These are phyloP conservation scores for Ceyx melanurus DNA, from an alignment of 2,113 vertebrate species.

Conservation along the genomic window DNA sequence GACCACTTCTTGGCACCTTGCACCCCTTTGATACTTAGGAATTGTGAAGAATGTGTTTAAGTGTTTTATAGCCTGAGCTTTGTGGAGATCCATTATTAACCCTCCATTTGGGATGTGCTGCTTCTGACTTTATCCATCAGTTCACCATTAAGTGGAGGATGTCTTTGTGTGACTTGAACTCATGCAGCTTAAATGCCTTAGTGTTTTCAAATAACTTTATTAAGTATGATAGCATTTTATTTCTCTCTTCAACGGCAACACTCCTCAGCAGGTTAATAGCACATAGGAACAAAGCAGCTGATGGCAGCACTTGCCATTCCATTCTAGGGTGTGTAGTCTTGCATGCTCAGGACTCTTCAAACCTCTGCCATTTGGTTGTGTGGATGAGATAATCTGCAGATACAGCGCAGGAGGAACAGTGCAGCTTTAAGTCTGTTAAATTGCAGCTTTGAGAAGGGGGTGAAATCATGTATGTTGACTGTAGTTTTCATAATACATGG, in stretches of 20 bases:
- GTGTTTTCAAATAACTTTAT: slow-evolving; percentile 36
- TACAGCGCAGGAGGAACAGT: neutral
- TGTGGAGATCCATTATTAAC: neutral
- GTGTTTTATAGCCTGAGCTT: neutral
- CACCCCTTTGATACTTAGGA: neutral
- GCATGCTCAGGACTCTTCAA: neutral
- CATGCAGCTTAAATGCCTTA: slow-evolving; percentile 23
- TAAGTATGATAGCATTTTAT: slow-evolving; percentile 38
- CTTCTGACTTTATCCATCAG: neutral
- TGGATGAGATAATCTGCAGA: neutral
- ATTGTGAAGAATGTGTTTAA: neutral
- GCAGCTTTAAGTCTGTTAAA: neutral
- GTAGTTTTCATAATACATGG: neutral
- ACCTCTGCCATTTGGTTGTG: neutral
- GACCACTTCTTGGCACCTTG: neutral
- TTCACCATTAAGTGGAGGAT: neutral
- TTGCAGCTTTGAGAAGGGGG: neutral
- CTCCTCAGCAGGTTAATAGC: neutral
- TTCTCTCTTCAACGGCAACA: neutral
- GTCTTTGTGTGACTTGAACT: slow-evolving; percentile 53
- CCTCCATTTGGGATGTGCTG: neutral
- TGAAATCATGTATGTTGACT: neutral
- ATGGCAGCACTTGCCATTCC: neutral
- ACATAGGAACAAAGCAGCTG: neutral
- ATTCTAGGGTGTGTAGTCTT: neutral